These are phyloP conservation scores for Miniopterus natalensis DNA, from an alignment of 2,113 vertebrate species.

Conservation along the genomic window DNA sequence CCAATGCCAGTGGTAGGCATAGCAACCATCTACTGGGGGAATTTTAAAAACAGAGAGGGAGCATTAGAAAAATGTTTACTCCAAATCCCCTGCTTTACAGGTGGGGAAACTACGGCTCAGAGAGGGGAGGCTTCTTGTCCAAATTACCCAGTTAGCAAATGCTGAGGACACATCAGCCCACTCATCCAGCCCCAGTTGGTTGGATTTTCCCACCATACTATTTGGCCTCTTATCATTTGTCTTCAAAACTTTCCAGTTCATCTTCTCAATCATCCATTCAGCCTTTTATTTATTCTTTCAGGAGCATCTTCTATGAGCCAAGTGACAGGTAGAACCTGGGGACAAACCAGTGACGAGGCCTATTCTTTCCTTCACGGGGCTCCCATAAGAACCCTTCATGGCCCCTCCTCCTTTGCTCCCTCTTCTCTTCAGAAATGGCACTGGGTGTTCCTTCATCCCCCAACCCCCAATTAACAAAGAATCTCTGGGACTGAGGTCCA, in stretches of 20 bases:
- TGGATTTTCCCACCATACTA: neutral
- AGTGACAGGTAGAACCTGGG: neutral
- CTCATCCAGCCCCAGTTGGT: neutral
- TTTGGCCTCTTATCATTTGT: neutral
- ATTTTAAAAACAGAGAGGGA: conserved; percentile 9
- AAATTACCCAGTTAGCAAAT: neutral
- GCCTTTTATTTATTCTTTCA: neutral
- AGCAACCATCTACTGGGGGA: conserved; percentile 32
- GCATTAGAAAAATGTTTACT: neutral
- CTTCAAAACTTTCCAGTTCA: neutral
- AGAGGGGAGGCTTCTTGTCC: neutral
- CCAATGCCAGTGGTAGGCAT: conserved; percentile 23
- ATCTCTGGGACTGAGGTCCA: neutral
- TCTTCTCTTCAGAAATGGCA: neutral
- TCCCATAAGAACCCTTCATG: neutral
- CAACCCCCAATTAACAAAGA: neutral
- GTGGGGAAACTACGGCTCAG: neutral
- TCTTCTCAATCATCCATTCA: neutral
- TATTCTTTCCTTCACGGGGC: neutral
- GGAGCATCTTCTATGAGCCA: neutral
- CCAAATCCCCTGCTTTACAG: neutral
- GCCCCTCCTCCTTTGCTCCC: neutral
- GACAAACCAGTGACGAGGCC: neutral
- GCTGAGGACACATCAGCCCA: too few relatives aligned
- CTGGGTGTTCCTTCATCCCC: neutral